phyloP scores from a whole-genome alignment of 2,797 vertebrate genomes.

The Leucoraja ocellata region DNA sequence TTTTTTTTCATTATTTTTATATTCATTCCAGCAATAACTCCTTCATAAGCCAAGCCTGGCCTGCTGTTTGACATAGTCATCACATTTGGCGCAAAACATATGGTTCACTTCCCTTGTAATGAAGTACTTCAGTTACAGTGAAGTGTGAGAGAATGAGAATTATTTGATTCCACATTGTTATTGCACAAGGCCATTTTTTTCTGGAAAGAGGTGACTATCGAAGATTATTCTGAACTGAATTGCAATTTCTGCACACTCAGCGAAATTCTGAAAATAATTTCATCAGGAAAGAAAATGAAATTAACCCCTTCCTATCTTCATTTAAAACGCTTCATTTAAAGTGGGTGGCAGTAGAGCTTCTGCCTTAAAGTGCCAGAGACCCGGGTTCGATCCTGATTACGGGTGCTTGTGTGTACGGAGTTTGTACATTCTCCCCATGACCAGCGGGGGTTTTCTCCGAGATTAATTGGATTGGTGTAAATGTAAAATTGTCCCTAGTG shows the following conservation, averaged over 20 bases:
- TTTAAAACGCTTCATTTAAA: not conserved
- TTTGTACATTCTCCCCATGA: too few relatives aligned
- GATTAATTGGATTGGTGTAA: too few relatives aligned
- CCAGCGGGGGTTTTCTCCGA: too few relatives aligned
- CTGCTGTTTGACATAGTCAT: conserved; percentile 12
- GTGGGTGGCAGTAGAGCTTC: too few relatives aligned
- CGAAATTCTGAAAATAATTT: not conserved
- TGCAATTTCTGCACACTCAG: not conserved
- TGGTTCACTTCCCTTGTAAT: conserved; percentile 4
- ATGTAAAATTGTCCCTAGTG: too few relatives aligned
- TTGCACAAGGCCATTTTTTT: not conserved
- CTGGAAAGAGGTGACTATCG: not conserved
- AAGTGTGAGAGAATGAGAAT: not conserved
- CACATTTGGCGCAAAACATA: conserved; percentile 12
- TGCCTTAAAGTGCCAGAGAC: too few relatives aligned
- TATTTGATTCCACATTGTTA: not conserved
- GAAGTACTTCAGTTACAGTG: not conserved
- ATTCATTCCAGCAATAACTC: conserved; percentile 26
- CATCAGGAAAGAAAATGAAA: not conserved
- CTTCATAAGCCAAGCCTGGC: conserved; percentile 13
- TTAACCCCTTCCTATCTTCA: not conserved
- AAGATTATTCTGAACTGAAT: not conserved
- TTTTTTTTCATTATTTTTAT: conserved; percentile 6
- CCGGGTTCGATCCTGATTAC: too few relatives aligned
- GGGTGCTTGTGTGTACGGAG: too few relatives aligned